A percentile compares a stretch with the other conserved stretches of the same genome.
These are phyloP conservation scores for Sciurus vulgaris DNA, from an alignment of 2,797 vertebrate genomes.

Conservation along the genomic window DNA sequence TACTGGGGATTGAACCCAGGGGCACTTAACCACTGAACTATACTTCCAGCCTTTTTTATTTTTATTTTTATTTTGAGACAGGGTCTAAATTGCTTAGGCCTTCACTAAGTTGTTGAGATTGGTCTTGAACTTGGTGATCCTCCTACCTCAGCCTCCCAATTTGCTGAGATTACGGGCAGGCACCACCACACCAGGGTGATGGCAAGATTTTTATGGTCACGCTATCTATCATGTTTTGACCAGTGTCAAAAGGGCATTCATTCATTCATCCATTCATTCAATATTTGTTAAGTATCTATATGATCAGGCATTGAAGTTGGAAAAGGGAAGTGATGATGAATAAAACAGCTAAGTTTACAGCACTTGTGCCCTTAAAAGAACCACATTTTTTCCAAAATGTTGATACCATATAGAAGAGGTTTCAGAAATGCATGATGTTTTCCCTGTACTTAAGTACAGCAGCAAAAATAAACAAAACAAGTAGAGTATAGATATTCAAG, in stretches of 20 bases:
- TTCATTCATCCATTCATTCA: not conserved
- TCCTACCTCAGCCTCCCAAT: too few species aligned
- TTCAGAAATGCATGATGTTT: not conserved
- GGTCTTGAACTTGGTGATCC: too few species aligned
- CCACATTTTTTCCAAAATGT: not conserved
- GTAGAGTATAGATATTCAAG: not conserved
- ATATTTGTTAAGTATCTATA: not conserved
- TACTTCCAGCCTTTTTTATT: too few species aligned
- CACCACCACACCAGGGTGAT: too few species aligned
- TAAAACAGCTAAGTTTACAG: not conserved
- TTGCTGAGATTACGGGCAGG: too few species aligned
- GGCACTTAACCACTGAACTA: too few species aligned
- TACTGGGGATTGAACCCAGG: too few species aligned
- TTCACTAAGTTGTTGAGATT: too few species aligned
- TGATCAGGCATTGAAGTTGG: not conserved
- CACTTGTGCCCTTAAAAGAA: not conserved
- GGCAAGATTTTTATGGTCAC: not conserved
- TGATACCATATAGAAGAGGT: not conserved
- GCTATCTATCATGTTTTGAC: not conserved
- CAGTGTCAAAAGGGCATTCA: not conserved
- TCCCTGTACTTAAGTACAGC: not conserved
- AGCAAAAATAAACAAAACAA: conserved; percentile 49
- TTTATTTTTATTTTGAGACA: too few species aligned
- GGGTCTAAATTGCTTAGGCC: too few species aligned
- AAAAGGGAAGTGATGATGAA: not conserved